Base-by-base conservation (phyloP, 30 jellyfish, hydroid and myxozoan species). In the Morbakka virulenta region DNA sequence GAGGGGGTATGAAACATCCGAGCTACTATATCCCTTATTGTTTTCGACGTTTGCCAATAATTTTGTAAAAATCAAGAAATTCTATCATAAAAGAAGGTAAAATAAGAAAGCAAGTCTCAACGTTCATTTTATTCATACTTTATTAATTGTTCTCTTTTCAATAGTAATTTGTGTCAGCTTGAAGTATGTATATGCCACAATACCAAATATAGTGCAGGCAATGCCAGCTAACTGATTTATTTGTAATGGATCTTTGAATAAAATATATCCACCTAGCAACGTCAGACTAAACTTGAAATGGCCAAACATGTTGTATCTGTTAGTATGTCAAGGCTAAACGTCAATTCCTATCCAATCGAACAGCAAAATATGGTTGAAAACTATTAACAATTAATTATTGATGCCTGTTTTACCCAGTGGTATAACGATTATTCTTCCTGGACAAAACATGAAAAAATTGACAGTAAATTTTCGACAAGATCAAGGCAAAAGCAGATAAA, bases 231-330 rank as follows among this genome's bases (percentile, higher is more conserved):
- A 63, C 52, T 89, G 97, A 30, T 75, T 83, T 53, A 61, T 0
- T 30, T 47, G 28, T 92, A 89, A 62, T 0, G 87, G 11, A 21
- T 81, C 91, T 49, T 66, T 61, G 87, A 89, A 89, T n/a, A 89
- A 53, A 17, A 82, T 25, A 49, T 81, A 89, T 17, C 95, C 97
- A 22, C 92, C 88, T 52, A 89, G 53, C 53, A 89, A 63, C 1
- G 92, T 82, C 57, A 89, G 35, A 83, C 95, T 81, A 36, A 89
- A 89, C 53, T 89, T 89, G 79, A 76, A 32, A 65, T 89, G 97
- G 12, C 97, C 97, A 65, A 89, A 86, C 97, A 89, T 89, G 52
- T 89, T 89, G 70, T 88, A 88, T 14, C 97, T 88, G 75, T 1
- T 4, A 14, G 13, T 14, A n/a, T 4, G n/a, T 29, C 6, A 22